Conservation (phyloP, 2,113 vertebrate species). For the Solenodon paradoxus region DNA sequence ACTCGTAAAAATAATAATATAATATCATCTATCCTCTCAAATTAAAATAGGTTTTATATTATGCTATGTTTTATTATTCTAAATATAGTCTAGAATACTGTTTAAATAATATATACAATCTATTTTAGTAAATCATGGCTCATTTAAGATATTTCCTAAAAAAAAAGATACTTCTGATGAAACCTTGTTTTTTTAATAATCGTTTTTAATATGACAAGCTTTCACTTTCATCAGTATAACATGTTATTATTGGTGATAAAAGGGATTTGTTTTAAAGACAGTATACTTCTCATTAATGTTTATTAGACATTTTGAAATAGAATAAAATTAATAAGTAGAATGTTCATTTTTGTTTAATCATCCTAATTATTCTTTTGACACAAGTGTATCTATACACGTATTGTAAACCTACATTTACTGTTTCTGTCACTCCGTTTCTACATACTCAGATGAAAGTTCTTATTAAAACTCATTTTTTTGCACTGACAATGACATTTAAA, state of each 20-base stretch:
- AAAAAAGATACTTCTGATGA: background rate
- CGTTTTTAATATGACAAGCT: background rate
- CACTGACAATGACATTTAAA: conserved; percentile 73
- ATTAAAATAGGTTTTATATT: background rate
- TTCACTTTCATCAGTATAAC: background rate
- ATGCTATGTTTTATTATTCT: background rate
- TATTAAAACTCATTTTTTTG: conserved; percentile 75
- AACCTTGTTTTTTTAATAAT: background rate
- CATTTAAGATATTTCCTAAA: background rate
- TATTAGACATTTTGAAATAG: conserved; percentile 20
- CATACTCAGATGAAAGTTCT: conserved; percentile 31
- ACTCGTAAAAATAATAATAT: background rate
- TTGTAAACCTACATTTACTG: background rate
- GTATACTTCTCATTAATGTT: background rate
- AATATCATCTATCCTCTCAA: background rate
- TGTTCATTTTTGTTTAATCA: background rate
- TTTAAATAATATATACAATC: background rate
- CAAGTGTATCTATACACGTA: background rate
- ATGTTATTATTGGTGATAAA: background rate
- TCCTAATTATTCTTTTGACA: background rate
- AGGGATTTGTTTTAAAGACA: background rate
- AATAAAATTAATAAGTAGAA: background rate
- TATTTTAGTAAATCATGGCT: background rate
- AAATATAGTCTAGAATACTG: background rate
- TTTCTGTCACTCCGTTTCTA: background rate